Base-by-base conservation (phyloP, 2,113 vertebrate genomes). In the Circaetus gallicus region DNA sequence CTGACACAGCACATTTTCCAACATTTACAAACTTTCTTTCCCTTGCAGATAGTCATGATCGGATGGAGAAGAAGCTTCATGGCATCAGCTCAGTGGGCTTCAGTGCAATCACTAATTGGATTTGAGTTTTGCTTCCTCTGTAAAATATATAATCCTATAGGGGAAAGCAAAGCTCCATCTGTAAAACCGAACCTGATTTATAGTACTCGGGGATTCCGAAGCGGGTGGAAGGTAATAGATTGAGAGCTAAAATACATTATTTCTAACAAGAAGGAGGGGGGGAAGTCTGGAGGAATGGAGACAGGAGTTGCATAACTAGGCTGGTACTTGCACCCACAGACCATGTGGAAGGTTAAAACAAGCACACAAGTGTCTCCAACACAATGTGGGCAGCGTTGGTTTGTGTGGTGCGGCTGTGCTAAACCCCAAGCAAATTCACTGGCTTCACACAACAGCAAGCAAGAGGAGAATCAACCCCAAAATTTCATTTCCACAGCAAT, bases 141-240 rank as follows among this genome's bases (percentile, higher is more conserved):
- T 82, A 83, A 90, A 85, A 82, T 25, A 47, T 34, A 43, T 58
- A 87, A 63, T 58, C 43, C 82, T 82, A 66, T 20, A 61, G 29
- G 24, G 66, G 49, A 94, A 93, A 93, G 49, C 45, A 86, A 82
- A 73, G 14, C n/a, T 85, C n/a, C 0, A 0, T 42, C 40, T 82
- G 28, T 79, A 72, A 87, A 79, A 61, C 12, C 56, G 38, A 81
- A 28, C 22, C 53, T 94, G 83, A 62, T 93, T 94, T 82, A n/a
- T 26, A 50, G 70, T 29, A 42, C 9, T 62, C 1, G 0, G 21
- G 34, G 40, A 56, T 56, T 83, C 73, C 20, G 9, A 95, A 95
- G n/a, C 89, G 69, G 84, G 93, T 90, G 25, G 82, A 96, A 96
- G 97, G 93, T 87, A 82, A 66, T 20, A 28, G 2, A 78, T 20